A percentile compares a stretch with the other conserved stretches of the same genome.
Evolutionary conservation across 2,797 vertebrate species (phyloP).

Genomic region (Hybognathus amarus): DNA sequence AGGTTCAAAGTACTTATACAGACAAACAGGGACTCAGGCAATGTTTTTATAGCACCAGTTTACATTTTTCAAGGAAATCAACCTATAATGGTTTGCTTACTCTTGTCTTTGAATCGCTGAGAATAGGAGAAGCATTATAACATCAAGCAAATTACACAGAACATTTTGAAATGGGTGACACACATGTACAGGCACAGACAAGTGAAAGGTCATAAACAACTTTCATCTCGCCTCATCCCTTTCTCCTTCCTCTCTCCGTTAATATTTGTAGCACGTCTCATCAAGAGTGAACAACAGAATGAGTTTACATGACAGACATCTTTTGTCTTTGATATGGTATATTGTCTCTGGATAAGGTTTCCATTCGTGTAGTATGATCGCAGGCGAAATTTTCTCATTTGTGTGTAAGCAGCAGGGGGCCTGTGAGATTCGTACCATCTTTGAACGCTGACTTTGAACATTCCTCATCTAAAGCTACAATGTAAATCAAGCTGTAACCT

Average conservation of each 20-base stretch:
- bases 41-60: not conserved
- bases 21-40: not conserved
- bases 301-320: conserved; percentile 41
- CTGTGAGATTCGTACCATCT: conserved; percentile 76
- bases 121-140: conserved; percentile 1
- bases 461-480: conserved; percentile 87
- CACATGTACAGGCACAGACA: not conserved
- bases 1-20: not conserved
- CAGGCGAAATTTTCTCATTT: conserved; percentile 92
- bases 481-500: conserved; percentile 91
- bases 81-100: not conserved
- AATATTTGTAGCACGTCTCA: conserved; percentile 37
- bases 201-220: conserved; percentile 41
- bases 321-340: conserved; percentile 51
- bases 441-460: conserved; percentile 93
- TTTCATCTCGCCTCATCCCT: conserved; percentile 36
- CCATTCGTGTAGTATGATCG: conserved; percentile 87
- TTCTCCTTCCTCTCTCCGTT: conserved; percentile 17
- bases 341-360: conserved; percentile 76
- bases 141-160: conserved; percentile 8
- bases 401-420: conserved; percentile 72
- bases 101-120: not conserved
- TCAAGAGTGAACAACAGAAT: conserved; percentile 34
- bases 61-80: not conserved
- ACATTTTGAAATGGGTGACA: conserved; percentile 6